Percentiles rank a stretch among this genome's conserved stretches.
Evolutionary conservation across 2,888 invertebrate species (phyloP).

Genomic region (Sphecodes monilicornis): DNA sequence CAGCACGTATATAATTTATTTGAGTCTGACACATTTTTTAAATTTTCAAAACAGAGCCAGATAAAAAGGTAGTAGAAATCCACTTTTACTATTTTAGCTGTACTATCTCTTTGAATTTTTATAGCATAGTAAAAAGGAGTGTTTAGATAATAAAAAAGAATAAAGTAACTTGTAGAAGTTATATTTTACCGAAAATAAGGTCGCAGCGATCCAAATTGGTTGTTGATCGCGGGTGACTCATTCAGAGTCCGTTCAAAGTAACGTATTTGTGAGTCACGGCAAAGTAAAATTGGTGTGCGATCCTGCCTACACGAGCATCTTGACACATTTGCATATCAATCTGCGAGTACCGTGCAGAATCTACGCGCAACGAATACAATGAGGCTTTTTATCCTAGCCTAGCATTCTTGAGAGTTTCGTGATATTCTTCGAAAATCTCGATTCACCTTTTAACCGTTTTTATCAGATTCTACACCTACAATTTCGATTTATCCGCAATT

Average conservation of each 20-base stretch:
- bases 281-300: slow-evolving; percentile 53
- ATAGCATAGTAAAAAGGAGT: too few species aligned
- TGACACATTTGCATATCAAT: slow-evolving; percentile 59
- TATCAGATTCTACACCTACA: neutral
- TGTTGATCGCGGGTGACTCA: slow-evolving; percentile 47
- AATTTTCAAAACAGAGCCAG: too few species aligned
- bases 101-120: too few species aligned
- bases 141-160: too few species aligned
- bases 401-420: neutral
- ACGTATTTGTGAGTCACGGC: slow-evolving; percentile 48
- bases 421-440: slow-evolving; percentile 3
- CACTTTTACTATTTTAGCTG: too few species aligned
- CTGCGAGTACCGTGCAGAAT: slow-evolving; percentile 20
- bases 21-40: too few species aligned
- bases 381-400: slow-evolving; percentile 4
- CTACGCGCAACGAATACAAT: slow-evolving; percentile 48
- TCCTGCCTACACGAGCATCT: slow-evolving; percentile 34
- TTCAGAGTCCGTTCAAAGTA: slow-evolving; percentile 48
- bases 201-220: slow-evolving; percentile 15
- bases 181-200: neutral
- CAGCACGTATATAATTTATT: too few species aligned
- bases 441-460: neutral
- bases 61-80: too few species aligned
- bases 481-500: neutral
- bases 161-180: too few species aligned